Evolutionary conservation across 2,797 vertebrate genomes (phyloP), one percentile per base, ranked within the genome.

Genomic region (Cryptoblepharus egeriae): DNA sequence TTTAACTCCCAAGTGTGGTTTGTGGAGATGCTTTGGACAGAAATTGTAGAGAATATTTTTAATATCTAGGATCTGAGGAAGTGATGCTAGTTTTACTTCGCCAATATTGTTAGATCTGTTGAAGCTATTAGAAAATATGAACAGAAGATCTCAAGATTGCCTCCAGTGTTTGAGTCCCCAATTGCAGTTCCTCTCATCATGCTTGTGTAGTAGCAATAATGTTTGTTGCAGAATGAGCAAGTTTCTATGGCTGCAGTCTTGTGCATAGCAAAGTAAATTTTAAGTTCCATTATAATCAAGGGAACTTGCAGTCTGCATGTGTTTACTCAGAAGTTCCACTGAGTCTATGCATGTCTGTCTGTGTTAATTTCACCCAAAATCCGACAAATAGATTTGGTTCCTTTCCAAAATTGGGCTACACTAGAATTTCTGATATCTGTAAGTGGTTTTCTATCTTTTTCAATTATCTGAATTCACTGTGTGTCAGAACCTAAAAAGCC

Each of bases 11-110:
- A 60, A 74, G n/a, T 60, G 26, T 37, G 26, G 2, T n/a, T 65
- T 65, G 15, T 65, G 52, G 75, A 81, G 28, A 22, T 76, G 26
- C 11, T 84, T 69, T 75, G 72, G 68, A 61, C 35, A 24, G 30
- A 35, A 30, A 42, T 55, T 57, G 26, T 69, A 39, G 42, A 49
- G 35, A 30, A 77, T 20, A n/a, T 69, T 61, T 63, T 60, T 49
- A 55, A 32, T 32, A 12, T 87, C 74, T 88, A 58, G 2, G 24
- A 42, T 79, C 30, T 85, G 49, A n/a, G 81, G 71, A 65, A 9
- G 0, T 60, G 77, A 39, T 57, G 65, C 61, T n/a, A 57, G 37
- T 80, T 39, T 81, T 42, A 77, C 39, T 82, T 79, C 87, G 75
- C 45, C 79, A 84, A n/a, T 10, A 5, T 49, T 15, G 68, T 87